Conservation (phyloP, 2,113 vertebrate genomes). For the Lasiurus borealis region DNA sequence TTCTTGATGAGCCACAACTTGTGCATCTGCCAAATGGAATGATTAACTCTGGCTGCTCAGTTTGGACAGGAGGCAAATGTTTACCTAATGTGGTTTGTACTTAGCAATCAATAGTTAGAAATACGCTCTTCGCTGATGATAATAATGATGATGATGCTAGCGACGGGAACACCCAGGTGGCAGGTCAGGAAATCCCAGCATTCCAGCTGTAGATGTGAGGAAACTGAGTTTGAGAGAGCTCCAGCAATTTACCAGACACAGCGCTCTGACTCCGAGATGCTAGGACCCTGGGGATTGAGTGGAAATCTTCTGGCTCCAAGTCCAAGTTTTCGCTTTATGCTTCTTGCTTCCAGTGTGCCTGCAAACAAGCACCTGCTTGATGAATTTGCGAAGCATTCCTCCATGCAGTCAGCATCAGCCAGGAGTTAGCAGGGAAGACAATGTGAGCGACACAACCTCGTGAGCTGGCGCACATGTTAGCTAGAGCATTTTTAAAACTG, state of each 20-base stretch:
- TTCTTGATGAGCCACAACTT: conserved; percentile 1
- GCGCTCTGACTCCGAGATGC: not conserved
- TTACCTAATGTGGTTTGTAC: not conserved
- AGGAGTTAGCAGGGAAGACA: not conserved
- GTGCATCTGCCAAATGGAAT: not conserved
- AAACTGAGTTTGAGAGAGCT: not conserved
- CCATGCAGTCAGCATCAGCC: not conserved
- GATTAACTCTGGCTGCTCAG: not conserved
- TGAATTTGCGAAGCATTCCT: not conserved
- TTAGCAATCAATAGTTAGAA: not conserved
- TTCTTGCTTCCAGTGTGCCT: not conserved
- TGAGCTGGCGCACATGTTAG: not conserved
- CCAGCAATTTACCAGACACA: not conserved
- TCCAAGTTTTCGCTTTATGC: not conserved
- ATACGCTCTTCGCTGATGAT: not conserved
- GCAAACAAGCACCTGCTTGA: not conserved
- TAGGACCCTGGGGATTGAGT: not conserved
- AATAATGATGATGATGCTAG: not conserved
- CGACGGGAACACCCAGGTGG: not conserved
- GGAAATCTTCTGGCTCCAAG: not conserved
- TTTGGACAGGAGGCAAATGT: not conserved
- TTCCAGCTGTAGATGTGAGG: not conserved
- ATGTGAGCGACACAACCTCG: not conserved
- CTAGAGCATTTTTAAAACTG: not conserved
- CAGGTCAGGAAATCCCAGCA: not conserved